A percentile compares a stretch with the other conserved stretches of the same genome.
These are phyloP conservation scores for Phaethon lepturus DNA, from an alignment of 2,113 vertebrate genomes.

Conservation along the genomic window DNA sequence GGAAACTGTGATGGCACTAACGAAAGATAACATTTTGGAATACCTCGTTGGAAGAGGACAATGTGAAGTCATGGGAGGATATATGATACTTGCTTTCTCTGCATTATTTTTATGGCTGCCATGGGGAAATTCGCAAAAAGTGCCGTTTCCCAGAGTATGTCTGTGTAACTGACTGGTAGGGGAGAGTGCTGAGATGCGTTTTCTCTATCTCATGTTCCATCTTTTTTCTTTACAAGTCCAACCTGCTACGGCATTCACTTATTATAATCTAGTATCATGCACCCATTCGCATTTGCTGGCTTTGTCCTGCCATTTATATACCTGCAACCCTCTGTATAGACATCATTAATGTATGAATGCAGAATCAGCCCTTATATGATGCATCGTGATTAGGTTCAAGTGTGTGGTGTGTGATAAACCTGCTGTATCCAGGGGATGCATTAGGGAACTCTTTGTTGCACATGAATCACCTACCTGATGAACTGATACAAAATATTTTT, in stretches of 20 bases:
- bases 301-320: background rate
- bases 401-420: background rate
- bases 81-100: background rate
- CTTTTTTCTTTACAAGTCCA: conserved; percentile 15
- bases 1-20: background rate
- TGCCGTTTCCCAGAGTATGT: background rate
- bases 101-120: background rate
- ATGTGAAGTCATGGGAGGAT: background rate
- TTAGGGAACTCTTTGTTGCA: background rate
- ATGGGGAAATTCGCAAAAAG: background rate
- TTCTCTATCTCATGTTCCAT: conserved; percentile 8
- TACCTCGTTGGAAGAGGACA: background rate
- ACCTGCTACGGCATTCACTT: background rate
- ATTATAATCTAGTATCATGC: background rate
- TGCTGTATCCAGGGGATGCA: background rate
- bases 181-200: conserved; percentile 1
- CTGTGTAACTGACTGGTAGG: background rate
- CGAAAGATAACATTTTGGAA: background rate
- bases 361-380: background rate
- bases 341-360: background rate
- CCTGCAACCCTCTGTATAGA: background rate
- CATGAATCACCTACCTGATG: background rate
- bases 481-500: background rate
- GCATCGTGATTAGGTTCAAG: background rate
- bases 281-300: background rate